Base-by-base conservation (phyloP, 2,888 invertebrate species). In the Cataglyphis rosenhaueri region DNA sequence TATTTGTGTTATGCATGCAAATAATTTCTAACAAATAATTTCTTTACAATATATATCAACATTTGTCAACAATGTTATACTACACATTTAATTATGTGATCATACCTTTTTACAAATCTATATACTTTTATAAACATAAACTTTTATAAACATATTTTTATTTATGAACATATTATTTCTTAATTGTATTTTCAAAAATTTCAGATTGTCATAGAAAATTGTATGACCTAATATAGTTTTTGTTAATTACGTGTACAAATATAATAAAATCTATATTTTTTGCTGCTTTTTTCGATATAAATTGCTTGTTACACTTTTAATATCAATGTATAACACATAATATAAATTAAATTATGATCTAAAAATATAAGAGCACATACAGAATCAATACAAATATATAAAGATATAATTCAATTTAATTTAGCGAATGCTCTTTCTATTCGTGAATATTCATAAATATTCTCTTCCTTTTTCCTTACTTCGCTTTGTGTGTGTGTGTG, bases 261-360 rank as follows among this genome's bases (percentile, higher is more conserved):
- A 8, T 68, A 68, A 66, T 66, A 76, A 76, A 66, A 15, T 29
- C 1, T 57, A 44, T 55, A 76, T 25, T 57, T 66, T 38, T 64
- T 35, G 1, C 15, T 9, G 1, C 6, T 57, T 68, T 21, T 65
- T 10, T 62, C 35, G 5, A 62, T 48, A 68, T 12, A 55, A n/a
- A 35, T 70, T 44, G 8, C 18, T 52, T 3, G 68, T 8, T 59
- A 38, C 12, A 57, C 59, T 41, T 29, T 57, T 59, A 35, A 35
- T 12, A 6, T 15, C 8, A 35, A 18, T 21, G 8, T 52, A 21
- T 55, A 21, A 62, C n/a, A 12, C 18, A 38, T 12, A 25, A 59
- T 73, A 8, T 3, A 71, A 71, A 25, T 48, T 41, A 6, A 29
- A 3, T 73, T 12, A 59, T 15, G 41, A 41, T 73, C 9, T 6